phyloP scores from a whole-genome alignment of 2,113 vertebrate species.

The Odocoileus hemionus region DNA sequence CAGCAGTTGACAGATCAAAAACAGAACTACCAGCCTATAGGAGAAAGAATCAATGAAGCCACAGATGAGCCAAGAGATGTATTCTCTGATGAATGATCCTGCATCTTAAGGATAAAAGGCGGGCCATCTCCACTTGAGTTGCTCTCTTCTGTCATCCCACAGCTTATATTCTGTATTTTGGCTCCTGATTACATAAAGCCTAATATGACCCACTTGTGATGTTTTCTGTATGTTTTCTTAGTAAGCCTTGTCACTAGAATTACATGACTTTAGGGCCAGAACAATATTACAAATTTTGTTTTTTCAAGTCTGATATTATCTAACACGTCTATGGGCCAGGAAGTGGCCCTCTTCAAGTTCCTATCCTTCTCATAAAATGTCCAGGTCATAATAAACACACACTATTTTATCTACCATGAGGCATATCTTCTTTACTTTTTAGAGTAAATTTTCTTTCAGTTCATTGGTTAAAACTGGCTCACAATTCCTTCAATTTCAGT shows the following conservation, averaged over 20 bases:
- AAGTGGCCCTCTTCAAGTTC: neutral
- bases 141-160: neutral
- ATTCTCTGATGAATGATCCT: neutral
- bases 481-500: neutral
- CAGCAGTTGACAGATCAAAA: conserved; percentile 5
- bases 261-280: neutral
- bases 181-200: neutral
- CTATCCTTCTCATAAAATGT: neutral
- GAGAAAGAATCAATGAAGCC: neutral
- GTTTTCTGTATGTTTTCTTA: neutral
- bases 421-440: neutral
- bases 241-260: neutral
- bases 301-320: neutral
- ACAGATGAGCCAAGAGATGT: neutral
- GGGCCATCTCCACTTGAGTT: neutral
- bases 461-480: neutral
- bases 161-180: neutral
- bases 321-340: neutral
- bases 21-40: neutral
- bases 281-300: neutral
- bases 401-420: neutral
- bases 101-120: neutral
- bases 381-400: neutral
- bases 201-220: neutral
- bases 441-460: neutral